These are phyloP conservation scores for Passerculus sandwichensis DNA, from an alignment of 2,797 vertebrate species.

Conservation along the genomic window DNA sequence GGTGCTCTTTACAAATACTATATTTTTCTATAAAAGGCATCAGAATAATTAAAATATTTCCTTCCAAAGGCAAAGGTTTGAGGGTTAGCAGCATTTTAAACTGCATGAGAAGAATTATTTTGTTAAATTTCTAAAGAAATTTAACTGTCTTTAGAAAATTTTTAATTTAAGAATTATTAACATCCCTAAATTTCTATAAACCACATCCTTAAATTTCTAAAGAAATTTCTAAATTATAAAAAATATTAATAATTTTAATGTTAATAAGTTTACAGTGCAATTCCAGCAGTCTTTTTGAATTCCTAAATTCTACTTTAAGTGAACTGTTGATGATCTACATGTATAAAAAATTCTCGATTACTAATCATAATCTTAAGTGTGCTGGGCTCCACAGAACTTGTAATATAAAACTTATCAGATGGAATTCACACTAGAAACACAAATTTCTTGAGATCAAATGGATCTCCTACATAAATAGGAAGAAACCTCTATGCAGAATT, in stretches of 20 bases:
- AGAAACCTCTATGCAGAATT: constrained; percentile 45
- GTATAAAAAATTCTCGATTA: not conserved
- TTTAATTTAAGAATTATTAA: too few relatives aligned
- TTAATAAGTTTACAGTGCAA: not conserved
- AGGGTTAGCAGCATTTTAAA: not conserved
- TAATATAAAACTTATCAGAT: not conserved
- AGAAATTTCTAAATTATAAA: not conserved
- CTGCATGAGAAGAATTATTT: not conserved
- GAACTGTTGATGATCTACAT: not conserved
- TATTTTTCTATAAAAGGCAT: not conserved
- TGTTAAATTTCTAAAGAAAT: not conserved
- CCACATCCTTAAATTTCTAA: not conserved
- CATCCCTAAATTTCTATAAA: too few relatives aligned
- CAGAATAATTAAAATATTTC: not conserved
- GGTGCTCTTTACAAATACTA: not conserved
- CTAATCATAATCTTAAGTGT: not conserved
- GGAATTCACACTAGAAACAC: not conserved
- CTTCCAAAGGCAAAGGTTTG: not conserved
- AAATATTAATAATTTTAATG: not conserved
- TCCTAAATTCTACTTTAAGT: not conserved
- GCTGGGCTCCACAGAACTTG: not conserved
- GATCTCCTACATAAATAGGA: not conserved
- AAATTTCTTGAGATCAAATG: constrained; percentile 10
- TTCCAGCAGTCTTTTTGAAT: not conserved
- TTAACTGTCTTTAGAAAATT: too few relatives aligned